Conservation (phyloP, 1,140 invertebrate genomes). For the Hyposmocoma kahamanoa region DNA sequence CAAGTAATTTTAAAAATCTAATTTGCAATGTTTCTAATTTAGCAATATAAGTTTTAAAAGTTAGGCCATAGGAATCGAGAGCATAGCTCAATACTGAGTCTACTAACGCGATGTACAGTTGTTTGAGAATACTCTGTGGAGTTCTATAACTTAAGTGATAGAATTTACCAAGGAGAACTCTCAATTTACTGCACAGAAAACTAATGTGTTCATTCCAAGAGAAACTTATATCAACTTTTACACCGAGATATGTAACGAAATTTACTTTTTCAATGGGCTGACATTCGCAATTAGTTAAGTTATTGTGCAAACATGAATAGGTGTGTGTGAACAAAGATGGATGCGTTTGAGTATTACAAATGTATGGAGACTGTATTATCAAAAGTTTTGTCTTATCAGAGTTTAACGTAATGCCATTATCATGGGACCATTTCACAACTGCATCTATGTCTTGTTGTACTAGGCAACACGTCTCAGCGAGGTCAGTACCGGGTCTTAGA, state of each 20-base stretch:
- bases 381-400: background rate
- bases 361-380: background rate
- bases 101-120: background rate
- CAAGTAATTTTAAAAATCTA: no score
- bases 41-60: background rate
- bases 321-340: background rate
- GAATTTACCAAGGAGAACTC: background rate
- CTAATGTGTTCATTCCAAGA: background rate
- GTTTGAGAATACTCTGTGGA: background rate
- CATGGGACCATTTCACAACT: conserved; percentile 2
- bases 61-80: background rate
- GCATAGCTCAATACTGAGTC: background rate
- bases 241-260: background rate
- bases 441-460: background rate
- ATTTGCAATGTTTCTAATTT: conserved; percentile 1
- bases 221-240: background rate
- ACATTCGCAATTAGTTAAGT: background rate
- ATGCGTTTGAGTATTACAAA: background rate
- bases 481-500: background rate
- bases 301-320: background rate
- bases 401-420: conserved; percentile 1
- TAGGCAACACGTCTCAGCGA: background rate
- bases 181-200: background rate
- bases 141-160: background rate
- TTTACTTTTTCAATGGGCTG: background rate